Evolutionary conservation across 30 jellyfish, hydroid and myxozoan species (phyloP).

Genomic region (Hydractinia echinata): DNA sequence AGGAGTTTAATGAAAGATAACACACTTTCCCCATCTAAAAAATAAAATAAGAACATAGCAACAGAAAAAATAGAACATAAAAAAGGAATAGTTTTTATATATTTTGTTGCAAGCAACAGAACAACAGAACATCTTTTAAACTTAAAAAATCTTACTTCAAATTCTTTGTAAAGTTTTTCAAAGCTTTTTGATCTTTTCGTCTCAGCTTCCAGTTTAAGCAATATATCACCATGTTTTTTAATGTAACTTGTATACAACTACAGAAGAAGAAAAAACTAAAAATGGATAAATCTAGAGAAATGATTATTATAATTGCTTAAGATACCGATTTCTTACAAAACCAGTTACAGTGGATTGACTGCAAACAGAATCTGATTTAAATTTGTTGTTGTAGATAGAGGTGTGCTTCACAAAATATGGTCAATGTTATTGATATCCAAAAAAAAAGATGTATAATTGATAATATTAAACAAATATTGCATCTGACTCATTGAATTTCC

Average conservation of each 20-base stretch:
- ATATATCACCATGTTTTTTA: slow-evolving; percentile 47
- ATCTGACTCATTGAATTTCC: too few species aligned
- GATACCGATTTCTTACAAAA: too few species aligned
- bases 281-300: neutral
- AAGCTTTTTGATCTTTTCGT: slow-evolving; percentile 53
- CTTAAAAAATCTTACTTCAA: slow-evolving; percentile 56
- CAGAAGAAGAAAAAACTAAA: neutral
- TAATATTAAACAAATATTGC: too few species aligned
- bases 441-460: too few species aligned
- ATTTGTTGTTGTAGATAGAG: too few species aligned
- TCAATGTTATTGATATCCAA: too few species aligned
- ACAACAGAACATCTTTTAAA: neutral
- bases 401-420: too few species aligned
- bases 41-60: neutral
- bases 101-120: too few species aligned
- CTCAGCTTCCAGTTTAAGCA: slow-evolving; percentile 57
- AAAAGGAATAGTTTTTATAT: neutral
- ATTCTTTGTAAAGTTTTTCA: slow-evolving; percentile 76
- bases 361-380: too few species aligned
- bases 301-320: neutral
- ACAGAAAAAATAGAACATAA: neutral
- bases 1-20: slow-evolving; percentile 70
- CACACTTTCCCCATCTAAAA: slow-evolving; percentile 71
- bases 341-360: too few species aligned
- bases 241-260: slow-evolving; percentile 61